phyloP scores from a whole-genome alignment of 2,113 vertebrate genomes.

The Nesospiza acunhae region DNA sequence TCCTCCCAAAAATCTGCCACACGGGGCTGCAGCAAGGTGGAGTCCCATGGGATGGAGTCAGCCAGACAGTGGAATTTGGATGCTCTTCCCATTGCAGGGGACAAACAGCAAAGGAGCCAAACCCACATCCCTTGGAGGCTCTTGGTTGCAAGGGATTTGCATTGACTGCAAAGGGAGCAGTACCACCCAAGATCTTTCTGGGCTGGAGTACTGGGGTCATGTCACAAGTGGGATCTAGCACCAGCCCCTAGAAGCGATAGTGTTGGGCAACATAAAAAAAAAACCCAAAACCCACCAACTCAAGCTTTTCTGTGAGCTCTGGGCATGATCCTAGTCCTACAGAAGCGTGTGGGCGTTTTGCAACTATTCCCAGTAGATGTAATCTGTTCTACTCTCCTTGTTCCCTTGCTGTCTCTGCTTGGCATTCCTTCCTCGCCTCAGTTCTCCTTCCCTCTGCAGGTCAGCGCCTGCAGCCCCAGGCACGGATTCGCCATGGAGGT shows the following conservation, averaged over 20 bases:
- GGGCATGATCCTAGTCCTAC: not conserved
- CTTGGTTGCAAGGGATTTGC: not conserved
- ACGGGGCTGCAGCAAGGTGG: fast-evolving
- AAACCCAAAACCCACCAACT: not conserved
- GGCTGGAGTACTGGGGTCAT: fast-evolving
- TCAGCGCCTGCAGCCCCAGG: fast-evolving
- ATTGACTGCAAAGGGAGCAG: not conserved
- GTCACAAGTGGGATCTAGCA: not conserved
- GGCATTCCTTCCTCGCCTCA: not conserved
- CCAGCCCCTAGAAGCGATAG: fast-evolving
- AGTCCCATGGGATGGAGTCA: fast-evolving
- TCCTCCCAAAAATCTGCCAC: not conserved
- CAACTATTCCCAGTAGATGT: not conserved
- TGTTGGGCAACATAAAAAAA: not conserved
- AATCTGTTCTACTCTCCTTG: slow-evolving; percentile 2
- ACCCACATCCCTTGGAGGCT: not conserved
- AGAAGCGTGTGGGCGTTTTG: not conserved
- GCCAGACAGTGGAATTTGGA: fast-evolving
- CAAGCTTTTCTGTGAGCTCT: not conserved
- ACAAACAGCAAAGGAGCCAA: not conserved
- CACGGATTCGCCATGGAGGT: not conserved
- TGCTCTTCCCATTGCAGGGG: fast-evolving
- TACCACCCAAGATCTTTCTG: not conserved
- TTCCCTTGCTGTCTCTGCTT: not conserved
- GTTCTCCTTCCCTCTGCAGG: not conserved